A percentile compares a stretch with the other conserved stretches of the same genome.
Conservation (phyloP, 2,113 vertebrate species). For the Nothobranchius kuhntae region DNA sequence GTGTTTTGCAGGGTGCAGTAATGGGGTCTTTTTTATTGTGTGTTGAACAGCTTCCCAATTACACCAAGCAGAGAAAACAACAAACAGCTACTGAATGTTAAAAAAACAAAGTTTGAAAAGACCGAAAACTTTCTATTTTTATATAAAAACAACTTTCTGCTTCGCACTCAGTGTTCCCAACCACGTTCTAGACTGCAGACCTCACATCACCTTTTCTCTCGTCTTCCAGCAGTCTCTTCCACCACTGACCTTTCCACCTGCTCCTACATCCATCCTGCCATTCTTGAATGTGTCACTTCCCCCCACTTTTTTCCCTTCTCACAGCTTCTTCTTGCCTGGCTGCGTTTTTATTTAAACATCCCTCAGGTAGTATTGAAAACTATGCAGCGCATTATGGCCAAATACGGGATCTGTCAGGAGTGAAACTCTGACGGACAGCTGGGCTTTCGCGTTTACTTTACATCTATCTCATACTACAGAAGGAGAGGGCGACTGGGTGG, state of each 20-base stretch:
- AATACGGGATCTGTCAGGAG: slow-evolving; percentile 22
- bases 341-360: slow-evolving; percentile 9
- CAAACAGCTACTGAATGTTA: not conserved
- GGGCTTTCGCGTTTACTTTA: slow-evolving; percentile 14
- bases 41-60: not conserved
- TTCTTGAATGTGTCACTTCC: not conserved
- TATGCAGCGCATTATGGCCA: slow-evolving; percentile 9
- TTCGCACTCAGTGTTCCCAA: slow-evolving; percentile 4
- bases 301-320: not conserved
- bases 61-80: not conserved
- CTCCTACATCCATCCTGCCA: not conserved
- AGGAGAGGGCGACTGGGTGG: slow-evolving; percentile 30
- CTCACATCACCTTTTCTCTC: slow-evolving; percentile 19
- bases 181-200: not conserved
- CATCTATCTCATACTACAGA: slow-evolving; percentile 25
- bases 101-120: not conserved
- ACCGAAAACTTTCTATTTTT: slow-evolving; percentile 1
- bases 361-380: slow-evolving; percentile 18
- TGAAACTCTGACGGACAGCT: slow-evolving; percentile 21
- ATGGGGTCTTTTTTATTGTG: not conserved
- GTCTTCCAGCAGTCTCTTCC: slow-evolving; percentile 6
- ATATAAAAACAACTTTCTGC: slow-evolving; percentile 13
- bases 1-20: not conserved
- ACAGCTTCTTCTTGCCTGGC: not conserved
- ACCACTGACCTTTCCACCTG: slow-evolving; percentile 23